Conservation (phyloP, 2,888 invertebrate species). For the Tuberolachnus salignus region DNA sequence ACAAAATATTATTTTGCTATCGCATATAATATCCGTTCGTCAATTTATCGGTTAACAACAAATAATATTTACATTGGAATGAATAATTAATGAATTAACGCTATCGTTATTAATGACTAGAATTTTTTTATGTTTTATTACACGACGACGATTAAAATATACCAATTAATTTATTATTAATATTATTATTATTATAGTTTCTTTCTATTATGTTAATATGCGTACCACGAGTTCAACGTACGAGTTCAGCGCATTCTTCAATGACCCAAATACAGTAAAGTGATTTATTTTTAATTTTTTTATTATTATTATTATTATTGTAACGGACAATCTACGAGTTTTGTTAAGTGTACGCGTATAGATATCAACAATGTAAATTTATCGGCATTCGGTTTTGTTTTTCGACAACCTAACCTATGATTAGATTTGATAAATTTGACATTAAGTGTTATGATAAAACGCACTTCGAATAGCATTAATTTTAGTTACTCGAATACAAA, state of each 20-base stretch:
- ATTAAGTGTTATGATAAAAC: no score
- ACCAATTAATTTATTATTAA: constrained; percentile 6
- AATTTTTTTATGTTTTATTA: constrained; percentile 9
- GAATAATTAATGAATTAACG: constrained; percentile 7
- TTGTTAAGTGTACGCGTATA: not conserved
- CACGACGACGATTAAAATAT: constrained; percentile 3
- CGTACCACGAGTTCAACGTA: constrained; percentile 9
- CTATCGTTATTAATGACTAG: constrained; percentile 12
- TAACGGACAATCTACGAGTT: not conserved
- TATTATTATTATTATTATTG: not conserved
- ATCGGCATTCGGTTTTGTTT: no score
- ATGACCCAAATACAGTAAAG: constrained; percentile 18
- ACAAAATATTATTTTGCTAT: no score
- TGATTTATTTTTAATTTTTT: no score
- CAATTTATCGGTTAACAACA: constrained; percentile 1
- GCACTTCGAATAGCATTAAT: no score
- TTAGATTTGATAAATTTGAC: no score
- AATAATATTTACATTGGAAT: not conserved
- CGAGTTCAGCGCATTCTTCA: constrained; percentile 14
- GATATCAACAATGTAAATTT: no score
- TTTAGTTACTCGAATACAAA: no score
- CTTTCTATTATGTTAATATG: constrained; percentile 31
- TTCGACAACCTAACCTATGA: no score
- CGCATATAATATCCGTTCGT: no score
- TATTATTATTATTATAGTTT: not conserved